Conservation (phyloP, 2,797 vertebrate species). For the Petrocephalus schoutedeni region DNA sequence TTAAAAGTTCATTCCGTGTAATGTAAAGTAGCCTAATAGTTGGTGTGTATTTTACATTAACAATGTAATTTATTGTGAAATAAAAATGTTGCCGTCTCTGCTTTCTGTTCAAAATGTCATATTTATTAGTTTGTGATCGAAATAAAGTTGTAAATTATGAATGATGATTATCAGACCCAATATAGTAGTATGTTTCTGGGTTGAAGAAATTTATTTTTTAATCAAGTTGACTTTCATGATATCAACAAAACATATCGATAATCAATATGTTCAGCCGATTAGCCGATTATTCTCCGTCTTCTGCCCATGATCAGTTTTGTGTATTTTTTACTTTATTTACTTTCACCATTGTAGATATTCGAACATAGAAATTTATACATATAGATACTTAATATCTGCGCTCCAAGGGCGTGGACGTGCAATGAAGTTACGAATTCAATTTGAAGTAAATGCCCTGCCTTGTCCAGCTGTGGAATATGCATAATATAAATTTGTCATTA, state of each 20-base stretch:
- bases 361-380: neutral
- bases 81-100: neutral
- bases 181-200: neutral
- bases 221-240: neutral
- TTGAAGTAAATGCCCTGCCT: neutral
- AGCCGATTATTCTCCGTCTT: neutral
- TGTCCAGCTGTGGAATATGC: neutral
- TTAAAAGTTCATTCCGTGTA: neutral
- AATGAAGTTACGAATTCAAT: neutral
- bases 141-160: neutral
- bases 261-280: constrained; percentile 26
- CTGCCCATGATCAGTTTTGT: neutral
- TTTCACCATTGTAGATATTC: neutral
- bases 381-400: neutral
- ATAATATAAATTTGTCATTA: neutral
- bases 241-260: constrained; percentile 31
- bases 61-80: neutral
- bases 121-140: neutral
- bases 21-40: neutral
- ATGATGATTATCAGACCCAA: neutral
- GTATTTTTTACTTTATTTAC: neutral
- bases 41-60: neutral
- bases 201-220: neutral
- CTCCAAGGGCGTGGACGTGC: neutral
- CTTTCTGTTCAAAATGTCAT: neutral